These are phyloP conservation scores for Acanthoscelides obtectus DNA, from an alignment of 2,888 invertebrate genomes.

Conservation along the genomic window DNA sequence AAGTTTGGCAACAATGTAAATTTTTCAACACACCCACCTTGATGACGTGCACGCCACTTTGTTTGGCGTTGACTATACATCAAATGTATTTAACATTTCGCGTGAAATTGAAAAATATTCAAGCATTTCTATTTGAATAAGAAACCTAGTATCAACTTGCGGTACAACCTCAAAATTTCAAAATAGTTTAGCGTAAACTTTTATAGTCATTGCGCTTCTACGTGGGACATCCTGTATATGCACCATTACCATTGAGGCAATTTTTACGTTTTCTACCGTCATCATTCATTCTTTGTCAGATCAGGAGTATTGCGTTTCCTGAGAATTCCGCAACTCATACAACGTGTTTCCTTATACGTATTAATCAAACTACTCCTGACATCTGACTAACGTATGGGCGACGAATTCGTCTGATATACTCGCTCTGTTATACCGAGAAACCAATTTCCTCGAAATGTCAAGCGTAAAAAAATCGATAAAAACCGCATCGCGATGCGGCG, in stretches of 20 bases:
- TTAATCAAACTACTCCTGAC: background rate
- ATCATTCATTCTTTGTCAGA: background rate
- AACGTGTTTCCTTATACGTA: background rate
- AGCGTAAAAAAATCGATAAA: background rate
- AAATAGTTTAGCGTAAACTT: no score
- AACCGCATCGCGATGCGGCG: background rate
- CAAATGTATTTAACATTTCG: no score
- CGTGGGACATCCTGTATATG: no score
- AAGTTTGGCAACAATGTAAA: no score
- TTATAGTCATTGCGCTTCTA: no score
- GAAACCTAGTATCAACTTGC: no score
- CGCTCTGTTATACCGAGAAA: background rate
- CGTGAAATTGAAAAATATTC: no score
- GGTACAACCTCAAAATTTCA: no score
- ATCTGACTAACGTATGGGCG: background rate
- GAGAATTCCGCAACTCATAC: background rate
- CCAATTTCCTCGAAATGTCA: background rate
- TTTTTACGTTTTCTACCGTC: background rate
- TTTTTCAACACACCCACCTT: no score
- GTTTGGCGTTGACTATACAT: no score
- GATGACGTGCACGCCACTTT: no score
- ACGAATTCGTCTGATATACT: background rate
- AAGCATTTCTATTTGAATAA: no score
- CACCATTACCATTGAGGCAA: background rate
- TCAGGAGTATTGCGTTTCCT: background rate